Conservation (phyloP, 1,140 invertebrate genomes). For the Drosophila mojavensis region DNA sequence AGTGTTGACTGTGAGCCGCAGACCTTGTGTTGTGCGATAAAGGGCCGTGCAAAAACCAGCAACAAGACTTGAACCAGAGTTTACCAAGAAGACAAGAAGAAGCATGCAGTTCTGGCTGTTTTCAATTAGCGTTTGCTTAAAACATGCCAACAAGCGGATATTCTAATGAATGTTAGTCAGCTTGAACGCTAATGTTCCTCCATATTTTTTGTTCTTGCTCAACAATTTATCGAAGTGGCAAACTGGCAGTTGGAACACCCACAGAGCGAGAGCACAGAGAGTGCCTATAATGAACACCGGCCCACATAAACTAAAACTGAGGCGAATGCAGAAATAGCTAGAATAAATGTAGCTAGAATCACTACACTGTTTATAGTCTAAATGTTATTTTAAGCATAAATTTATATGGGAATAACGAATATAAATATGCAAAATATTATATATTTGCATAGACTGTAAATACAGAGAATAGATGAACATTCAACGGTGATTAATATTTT, state of each 20-base stretch:
- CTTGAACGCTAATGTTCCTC: slow-evolving; percentile 14
- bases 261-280: neutral
- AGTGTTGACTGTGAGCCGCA: slow-evolving; percentile 31
- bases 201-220: neutral
- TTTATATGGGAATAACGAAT: too few relatives aligned
- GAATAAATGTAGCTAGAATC: too few relatives aligned
- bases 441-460: too few relatives aligned
- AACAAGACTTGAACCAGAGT: neutral
- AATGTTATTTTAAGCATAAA: too few relatives aligned
- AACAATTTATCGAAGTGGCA: slow-evolving; percentile 13
- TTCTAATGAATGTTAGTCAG: slow-evolving; percentile 32
- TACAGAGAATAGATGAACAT: neutral
- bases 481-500: neutral
- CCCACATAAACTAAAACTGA: neutral
- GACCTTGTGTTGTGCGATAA: slow-evolving; percentile 6
- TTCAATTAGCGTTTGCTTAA: slow-evolving; percentile 34
- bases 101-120: slow-evolving; percentile 4
- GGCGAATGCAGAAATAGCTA: too few relatives aligned
- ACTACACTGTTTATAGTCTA: too few relatives aligned
- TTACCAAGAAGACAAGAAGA: neutral
- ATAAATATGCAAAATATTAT: too few relatives aligned
- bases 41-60: neutral
- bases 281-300: neutral
- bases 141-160: slow-evolving; percentile 3
- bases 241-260: neutral